Conservation (phyloP, 2,797 vertebrate genomes). For the Myotis findleyi region DNA sequence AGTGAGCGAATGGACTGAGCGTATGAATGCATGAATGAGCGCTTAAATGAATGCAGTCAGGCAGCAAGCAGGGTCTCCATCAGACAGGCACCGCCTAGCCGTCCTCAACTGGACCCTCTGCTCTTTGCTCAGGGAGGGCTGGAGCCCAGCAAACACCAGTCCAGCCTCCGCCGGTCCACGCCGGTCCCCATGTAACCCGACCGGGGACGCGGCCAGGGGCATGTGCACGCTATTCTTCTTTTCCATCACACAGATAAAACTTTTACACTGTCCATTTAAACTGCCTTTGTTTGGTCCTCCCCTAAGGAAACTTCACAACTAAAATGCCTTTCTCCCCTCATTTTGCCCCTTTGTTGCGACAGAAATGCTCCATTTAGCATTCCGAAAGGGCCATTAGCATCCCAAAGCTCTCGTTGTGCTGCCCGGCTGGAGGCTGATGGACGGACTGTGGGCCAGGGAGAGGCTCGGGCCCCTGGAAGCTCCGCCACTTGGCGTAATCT, state of each 20-base stretch:
- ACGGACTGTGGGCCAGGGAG: background rate
- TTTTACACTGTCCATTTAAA: slow-evolving; percentile 67
- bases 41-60: background rate
- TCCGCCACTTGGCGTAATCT: slow-evolving; percentile 30
- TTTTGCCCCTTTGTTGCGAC: slow-evolving; percentile 35
- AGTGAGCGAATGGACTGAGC: background rate
- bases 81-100: background rate
- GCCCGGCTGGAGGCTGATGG: slow-evolving; percentile 36
- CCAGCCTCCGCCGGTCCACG: background rate
- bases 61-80: background rate
- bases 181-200: background rate
- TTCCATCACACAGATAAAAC: slow-evolving; percentile 68
- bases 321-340: slow-evolving; percentile 66
- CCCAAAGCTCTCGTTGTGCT: background rate
- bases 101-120: background rate
- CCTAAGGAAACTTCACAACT: slow-evolving; percentile 56
- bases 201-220: slow-evolving; percentile 43
- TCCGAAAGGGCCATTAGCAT: slow-evolving; percentile 66
- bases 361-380: slow-evolving; percentile 77
- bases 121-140: background rate
- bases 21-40: no score
- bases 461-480: background rate
- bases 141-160: background rate
- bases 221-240: slow-evolving; percentile 37
- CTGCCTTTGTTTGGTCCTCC: background rate